Base-by-base conservation (phyloP, 2,797 vertebrate genomes). In the Pseudochaenichthys georgianus region DNA sequence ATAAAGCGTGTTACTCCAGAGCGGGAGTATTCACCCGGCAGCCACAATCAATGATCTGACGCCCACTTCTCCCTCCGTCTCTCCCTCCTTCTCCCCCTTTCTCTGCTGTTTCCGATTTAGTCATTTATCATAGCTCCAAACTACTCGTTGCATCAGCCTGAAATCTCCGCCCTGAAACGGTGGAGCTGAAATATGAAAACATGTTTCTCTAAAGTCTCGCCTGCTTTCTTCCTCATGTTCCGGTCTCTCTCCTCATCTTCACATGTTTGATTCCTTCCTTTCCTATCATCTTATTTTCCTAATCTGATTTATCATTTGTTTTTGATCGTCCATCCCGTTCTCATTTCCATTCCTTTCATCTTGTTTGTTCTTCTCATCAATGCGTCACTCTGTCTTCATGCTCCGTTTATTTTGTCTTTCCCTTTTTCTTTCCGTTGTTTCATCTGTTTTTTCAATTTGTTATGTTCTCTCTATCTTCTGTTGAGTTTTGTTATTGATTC, bases 1-100 rank as follows among this genome's bases (percentile, higher is more conserved):
- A 83, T 74, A 83, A 62, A 51, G 47, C 3, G 45, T 77, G 80
- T 83, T 85, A 70, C 86, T 84, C 47, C 59, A n/a, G 58, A 75
- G 73, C n/a, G 72, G 51, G 21, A 60, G 53, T 9, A 23, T 84
- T 83, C 55, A 70, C 38, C 69, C 71, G 61, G 72, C 76, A 80
- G 84, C 69, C 60, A 75, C 57, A 47, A 57, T 88, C 78, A 69
- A 46, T 85, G 75, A 80, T 67, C 71, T 13, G 12, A 73, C 59
- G 11, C 75, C 77, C 67, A 79, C 83, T 55, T 28, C 63, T 42
- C 45, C 15, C 41, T 8, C 0, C 19, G 43, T 51, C 15, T 23
- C 17, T 17, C 31, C 9, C 50, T 16, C 46, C 46, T 31, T 13
- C n/a, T 21, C 50, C 3, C 13, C 13, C 9, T 38, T 51, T n/a